Evolutionary conservation across 2,113 vertebrate genomes (phyloP).

Genomic region (Riparia riparia): DNA sequence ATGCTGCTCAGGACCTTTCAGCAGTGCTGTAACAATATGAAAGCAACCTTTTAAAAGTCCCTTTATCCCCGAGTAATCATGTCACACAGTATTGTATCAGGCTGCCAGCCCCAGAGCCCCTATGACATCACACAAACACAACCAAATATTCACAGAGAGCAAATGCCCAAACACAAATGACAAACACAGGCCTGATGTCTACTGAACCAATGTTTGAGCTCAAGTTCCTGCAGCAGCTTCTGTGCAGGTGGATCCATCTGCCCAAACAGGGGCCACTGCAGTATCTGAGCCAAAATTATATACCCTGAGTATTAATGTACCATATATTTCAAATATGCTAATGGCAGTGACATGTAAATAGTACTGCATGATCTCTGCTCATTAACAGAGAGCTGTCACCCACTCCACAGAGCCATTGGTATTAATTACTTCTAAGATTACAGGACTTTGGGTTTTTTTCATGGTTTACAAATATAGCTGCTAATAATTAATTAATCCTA

Average conservation of each 20-base stretch:
- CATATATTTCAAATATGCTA: background rate
- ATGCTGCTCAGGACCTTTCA: background rate
- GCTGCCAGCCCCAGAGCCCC: background rate
- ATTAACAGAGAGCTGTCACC: background rate
- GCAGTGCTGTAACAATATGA: background rate
- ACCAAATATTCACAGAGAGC: background rate
- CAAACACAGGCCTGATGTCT: background rate
- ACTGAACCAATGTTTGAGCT: background rate
- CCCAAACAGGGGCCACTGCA: background rate
- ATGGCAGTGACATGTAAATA: background rate
- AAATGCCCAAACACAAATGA: background rate
- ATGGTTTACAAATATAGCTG: background rate
- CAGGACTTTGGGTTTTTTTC: background rate
- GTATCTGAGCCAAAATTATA: background rate
- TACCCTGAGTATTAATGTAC: background rate
- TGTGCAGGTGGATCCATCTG: background rate
- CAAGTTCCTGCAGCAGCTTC: background rate
- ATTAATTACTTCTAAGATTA: background rate
- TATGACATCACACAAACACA: background rate
- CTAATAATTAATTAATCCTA: conserved; percentile 33
- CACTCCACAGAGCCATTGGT: background rate
- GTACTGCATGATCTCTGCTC: background rate
- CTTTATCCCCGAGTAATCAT: background rate
- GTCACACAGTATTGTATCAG: background rate
- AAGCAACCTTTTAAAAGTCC: background rate